Conservation (phyloP, 37 sponge, comb jelly and placozoan species). For the Halichondria panicea region DNA sequence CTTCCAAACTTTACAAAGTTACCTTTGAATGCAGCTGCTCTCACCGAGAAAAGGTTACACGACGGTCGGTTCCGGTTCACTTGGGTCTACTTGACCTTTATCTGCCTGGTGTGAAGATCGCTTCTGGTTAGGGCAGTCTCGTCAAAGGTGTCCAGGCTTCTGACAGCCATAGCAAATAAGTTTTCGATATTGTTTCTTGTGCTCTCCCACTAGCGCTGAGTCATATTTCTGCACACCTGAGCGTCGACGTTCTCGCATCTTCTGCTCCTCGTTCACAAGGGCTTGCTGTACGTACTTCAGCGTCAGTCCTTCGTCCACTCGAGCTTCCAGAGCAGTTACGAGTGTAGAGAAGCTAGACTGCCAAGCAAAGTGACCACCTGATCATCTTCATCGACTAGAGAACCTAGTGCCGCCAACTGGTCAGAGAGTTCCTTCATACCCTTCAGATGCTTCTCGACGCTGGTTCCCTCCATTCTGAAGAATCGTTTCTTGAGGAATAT, state of each 20-base stretch:
- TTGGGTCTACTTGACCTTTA: slow-evolving; percentile 32
- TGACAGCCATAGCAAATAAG: too few relatives aligned
- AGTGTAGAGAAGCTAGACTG: slow-evolving; percentile 5
- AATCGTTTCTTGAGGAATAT: slow-evolving; percentile 13
- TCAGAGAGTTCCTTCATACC: slow-evolving; percentile 34
- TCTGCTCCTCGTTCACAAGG: slow-evolving; percentile 16
- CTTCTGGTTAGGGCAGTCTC: too few relatives aligned
- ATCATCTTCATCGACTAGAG: slow-evolving; percentile 21
- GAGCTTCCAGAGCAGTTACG: slow-evolving; percentile 29
- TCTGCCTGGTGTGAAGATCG: too few relatives aligned
- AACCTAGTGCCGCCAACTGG: slow-evolving; percentile 17
- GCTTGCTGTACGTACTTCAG: slow-evolving; percentile 23
- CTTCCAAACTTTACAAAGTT: slow-evolving; percentile 29
- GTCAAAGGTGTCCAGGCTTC: too few relatives aligned
- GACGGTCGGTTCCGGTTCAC: slow-evolving; percentile 28
- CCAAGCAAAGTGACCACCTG: slow-evolving; percentile 12
- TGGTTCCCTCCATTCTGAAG: slow-evolving; percentile 27
- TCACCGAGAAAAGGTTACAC: slow-evolving; percentile 26
- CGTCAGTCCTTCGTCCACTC: slow-evolving; percentile 4
- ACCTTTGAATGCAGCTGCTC: slow-evolving; percentile 26
- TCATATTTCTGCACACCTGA: too few relatives aligned
- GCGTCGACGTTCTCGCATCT: not conserved
- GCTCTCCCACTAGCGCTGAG: too few relatives aligned
- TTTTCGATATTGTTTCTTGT: too few relatives aligned
- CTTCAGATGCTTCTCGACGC: slow-evolving; percentile 27